Evolutionary conservation across 2,113 vertebrate species (phyloP), one percentile per base, ranked within the genome.

Genomic region (Zapornia atra): DNA sequence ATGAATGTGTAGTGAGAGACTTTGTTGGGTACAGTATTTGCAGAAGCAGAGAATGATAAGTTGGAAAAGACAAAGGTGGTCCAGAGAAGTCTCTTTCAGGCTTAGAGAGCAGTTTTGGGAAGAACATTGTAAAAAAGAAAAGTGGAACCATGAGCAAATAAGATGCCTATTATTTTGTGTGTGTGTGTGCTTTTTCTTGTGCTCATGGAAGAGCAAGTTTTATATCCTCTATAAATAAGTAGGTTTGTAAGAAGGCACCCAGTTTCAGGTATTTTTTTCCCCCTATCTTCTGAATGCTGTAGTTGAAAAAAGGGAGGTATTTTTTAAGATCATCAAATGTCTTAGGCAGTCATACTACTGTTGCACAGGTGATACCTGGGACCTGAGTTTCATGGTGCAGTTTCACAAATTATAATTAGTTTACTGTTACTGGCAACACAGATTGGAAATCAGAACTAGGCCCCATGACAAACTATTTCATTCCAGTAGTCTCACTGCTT

Each of bases 391-490:
- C 44, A 38, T 0, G 0, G 20, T 64, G 50, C 69, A 69, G 15
- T 87, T 87, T 86, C 77, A 76, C 21, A 36, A 60, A 36, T 29
- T 76, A 7, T 20, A 82, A 82, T 94, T 72, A 50, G 36, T 65
- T 86, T 80, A 61, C 57, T 84, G 8, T 64, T 75, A 57, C n/a
- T 80, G 66, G 25, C 71, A 94, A 66, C 31, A 82, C 12, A 92
- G 82, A 40, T 24, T 69, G 46, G 48, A 88, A 94, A 92, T 88
- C 66, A 72, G 66, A 93, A 63, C n/a, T 82, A 69, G 92, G 44
- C 21, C 34, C 14, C 1, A 1, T 42, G 36, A 72, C 78, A 82
- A 91, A 69, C 7, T 48, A 13, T 82, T 92, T 70, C 57, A 69
- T 69, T 26, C 31, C 73, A 82, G 7, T 50, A 28, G 6, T 86